Base-by-base conservation (phyloP, 1,140 invertebrate species). In the Nautilus pompilius region DNA sequence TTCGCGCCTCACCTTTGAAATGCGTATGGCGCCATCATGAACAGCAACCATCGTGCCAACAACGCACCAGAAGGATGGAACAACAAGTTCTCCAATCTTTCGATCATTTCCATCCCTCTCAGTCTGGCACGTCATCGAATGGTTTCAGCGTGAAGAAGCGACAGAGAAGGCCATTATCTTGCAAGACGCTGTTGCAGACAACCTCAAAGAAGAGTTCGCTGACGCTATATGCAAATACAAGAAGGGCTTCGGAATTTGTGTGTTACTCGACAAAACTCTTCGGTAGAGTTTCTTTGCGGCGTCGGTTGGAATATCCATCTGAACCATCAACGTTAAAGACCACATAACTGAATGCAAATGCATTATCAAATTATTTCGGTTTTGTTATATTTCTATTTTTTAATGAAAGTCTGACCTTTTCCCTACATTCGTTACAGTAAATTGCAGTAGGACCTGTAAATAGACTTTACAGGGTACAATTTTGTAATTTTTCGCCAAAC, bases 11-110 rank as follows among this genome's bases (percentile, higher is more conserved):
- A 33, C 53, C 6, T 56, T 0, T 62, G 49, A 51, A 62, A 58
- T 32, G 5, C 56, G 24, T 33, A 62, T 34, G 51, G 29, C 10
- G 29, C 60, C 33, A 62, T 51, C 3, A 56, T 62, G 51, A 62
- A 62, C 60, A 34, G 36, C 5, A 62, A 62, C 2, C 49, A n/a
- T 28, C 46, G 28, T 33, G 56, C 59, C 1, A 61, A 61, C 2
- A 61, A 61, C 48, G 17, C 56, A 8, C 56, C 48, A 29, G 59
- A 61, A 61, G 59, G 59, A 22, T 61, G 55, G 55, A 57, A 57
- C 29, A 30, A 29, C 22, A 29, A 28, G 17, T 34, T 30, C 32
- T 32, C 13, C 46, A 36, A 61, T 32, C 45, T 62, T 24, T 62
- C 17, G 60, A 51, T 24, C 30, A 62, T 51, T 33, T 29, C 51